Conservation (phyloP, 2,797 vertebrate species). For the Amniataba percoides region DNA sequence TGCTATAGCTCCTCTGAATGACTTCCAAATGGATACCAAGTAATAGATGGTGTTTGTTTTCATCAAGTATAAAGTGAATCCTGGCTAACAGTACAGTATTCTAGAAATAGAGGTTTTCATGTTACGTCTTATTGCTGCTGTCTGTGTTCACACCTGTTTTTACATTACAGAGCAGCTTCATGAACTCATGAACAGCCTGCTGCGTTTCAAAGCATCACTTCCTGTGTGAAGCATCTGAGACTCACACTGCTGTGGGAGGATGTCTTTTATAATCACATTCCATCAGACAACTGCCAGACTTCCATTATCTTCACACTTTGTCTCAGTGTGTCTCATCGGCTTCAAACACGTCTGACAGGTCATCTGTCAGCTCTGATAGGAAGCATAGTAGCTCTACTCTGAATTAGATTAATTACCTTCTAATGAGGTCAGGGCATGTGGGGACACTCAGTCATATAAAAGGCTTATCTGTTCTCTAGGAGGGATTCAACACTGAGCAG, state of each 20-base stretch:
- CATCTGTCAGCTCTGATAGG: constrained; percentile 5
- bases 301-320: neutral
- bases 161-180: neutral
- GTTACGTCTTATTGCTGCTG: too few relatives aligned
- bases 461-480: neutral
- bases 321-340: constrained; percentile 9
- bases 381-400: neutral
- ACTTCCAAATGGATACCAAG: too few relatives aligned
- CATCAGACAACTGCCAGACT: constrained; percentile 10
- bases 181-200: neutral
- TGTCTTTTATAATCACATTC: constrained; percentile 8
- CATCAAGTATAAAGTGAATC: too few relatives aligned
- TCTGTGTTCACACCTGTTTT: neutral
- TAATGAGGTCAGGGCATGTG: constrained; percentile 32
- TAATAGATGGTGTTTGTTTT: too few relatives aligned
- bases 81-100: too few relatives aligned
- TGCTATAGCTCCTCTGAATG: too few relatives aligned
- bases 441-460: constrained; percentile 15
- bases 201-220: neutral
- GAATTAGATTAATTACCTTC: constrained; percentile 2
- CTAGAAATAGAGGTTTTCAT: too few relatives aligned
- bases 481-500: neutral
- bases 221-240: neutral
- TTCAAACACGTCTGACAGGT: constrained; percentile 1
- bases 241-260: neutral